Conservation (phyloP, 2,888 invertebrate genomes). For the Drosophila leonis region DNA sequence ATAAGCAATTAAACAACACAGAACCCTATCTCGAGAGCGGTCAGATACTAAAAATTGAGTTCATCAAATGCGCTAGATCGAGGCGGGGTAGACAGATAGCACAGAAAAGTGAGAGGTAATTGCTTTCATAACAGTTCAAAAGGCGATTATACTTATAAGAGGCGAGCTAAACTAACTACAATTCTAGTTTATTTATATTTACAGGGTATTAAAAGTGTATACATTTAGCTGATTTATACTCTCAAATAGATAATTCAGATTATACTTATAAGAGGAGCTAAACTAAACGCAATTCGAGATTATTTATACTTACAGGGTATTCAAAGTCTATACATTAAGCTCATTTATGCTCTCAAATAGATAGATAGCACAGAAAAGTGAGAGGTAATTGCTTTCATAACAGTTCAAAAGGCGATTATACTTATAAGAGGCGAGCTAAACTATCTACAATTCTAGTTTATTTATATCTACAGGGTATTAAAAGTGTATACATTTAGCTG, state of each 20-base stretch:
- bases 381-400: not conserved
- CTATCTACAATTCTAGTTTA: too few relatives aligned
- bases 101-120: not conserved
- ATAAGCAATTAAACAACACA: slow-evolving; percentile 35
- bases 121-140: not conserved
- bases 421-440: too few relatives aligned
- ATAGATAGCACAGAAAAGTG: not conserved
- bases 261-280: too few relatives aligned
- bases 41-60: slow-evolving; percentile 1
- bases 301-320: too few relatives aligned
- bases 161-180: not conserved
- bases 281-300: too few relatives aligned
- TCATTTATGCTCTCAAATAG: too few relatives aligned
- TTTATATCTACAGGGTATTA: not conserved
- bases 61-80: not conserved
- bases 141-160: too few relatives aligned
- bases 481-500: too few relatives aligned
- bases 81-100: not conserved
- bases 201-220: not conserved
- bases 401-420: too few relatives aligned
- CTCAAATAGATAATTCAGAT: too few relatives aligned
- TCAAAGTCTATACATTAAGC: too few relatives aligned
- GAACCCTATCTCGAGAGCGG: slow-evolving; percentile 6
- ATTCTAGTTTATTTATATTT: not conserved
- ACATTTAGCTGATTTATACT: too few relatives aligned